Conservation (phyloP, 2,888 invertebrate species). For the Amphiduros pacificus region DNA sequence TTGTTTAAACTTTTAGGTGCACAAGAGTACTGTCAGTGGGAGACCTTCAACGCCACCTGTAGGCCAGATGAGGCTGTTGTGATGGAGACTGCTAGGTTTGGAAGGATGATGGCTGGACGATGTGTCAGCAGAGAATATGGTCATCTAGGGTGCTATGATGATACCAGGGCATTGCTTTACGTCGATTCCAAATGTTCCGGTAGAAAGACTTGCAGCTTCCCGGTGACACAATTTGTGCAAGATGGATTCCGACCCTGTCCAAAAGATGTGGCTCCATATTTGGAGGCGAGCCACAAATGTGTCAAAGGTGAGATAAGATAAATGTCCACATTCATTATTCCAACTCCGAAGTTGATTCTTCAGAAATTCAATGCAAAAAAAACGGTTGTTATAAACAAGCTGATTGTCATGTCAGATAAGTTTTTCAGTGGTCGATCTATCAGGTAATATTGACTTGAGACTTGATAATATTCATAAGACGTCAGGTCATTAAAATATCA, state of each 20-base stretch:
- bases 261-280: background rate
- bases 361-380: too few relatives aligned
- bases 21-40: background rate
- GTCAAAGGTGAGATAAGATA: too few relatives aligned
- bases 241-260: background rate
- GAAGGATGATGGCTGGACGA: background rate
- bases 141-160: background rate
- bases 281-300: background rate
- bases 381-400: too few relatives aligned
- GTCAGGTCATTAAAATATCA: too few relatives aligned
- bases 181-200: background rate
- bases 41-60: background rate
- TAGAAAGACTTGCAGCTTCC: background rate
- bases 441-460: too few relatives aligned
- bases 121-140: background rate
- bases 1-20: background rate
- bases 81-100: background rate
- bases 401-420: too few relatives aligned
- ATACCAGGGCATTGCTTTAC: background rate
- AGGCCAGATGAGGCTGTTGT: background rate
- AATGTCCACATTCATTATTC: too few relatives aligned
- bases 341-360: too few relatives aligned
- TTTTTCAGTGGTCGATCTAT: too few relatives aligned
- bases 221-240: background rate
- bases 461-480: too few relatives aligned